These are phyloP conservation scores for Myxocyprinus asiaticus DNA, from an alignment of 2,113 vertebrate species.

Conservation along the genomic window DNA sequence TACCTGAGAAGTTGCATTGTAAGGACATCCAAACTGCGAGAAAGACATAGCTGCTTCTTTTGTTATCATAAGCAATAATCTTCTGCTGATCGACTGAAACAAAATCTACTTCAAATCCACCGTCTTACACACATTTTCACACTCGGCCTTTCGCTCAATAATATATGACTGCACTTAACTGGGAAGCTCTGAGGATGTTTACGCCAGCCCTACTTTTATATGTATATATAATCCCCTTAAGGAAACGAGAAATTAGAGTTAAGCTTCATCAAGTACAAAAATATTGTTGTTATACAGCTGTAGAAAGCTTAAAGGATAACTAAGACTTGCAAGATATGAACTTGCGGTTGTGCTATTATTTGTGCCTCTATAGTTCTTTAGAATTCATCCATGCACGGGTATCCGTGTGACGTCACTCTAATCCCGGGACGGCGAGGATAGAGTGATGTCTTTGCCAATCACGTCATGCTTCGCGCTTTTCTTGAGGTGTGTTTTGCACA, in stretches of 20 bases:
- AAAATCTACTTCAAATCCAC: constrained; percentile 85
- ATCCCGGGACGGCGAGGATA: constrained; percentile 85
- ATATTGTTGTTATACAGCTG: constrained; percentile 77
- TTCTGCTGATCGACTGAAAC: constrained; percentile 86
- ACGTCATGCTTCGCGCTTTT: constrained; percentile 77
- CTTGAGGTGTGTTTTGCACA: constrained; percentile 76
- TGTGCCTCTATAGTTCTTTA: constrained; percentile 90
- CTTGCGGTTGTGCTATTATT: constrained; percentile 88
- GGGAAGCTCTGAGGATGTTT: constrained; percentile 77
- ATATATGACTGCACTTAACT: constrained; percentile 87
- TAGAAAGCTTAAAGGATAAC: constrained; percentile 86
- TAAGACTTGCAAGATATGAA: constrained; percentile 85
- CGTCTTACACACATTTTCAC: constrained; percentile 85
- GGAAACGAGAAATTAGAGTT: constrained; percentile 78
- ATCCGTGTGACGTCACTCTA: constrained; percentile 94
- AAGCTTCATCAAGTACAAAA: constrained; percentile 76
- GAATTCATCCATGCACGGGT: constrained; percentile 88
- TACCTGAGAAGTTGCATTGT: constrained; percentile 95
- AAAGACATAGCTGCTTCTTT: constrained; percentile 94
- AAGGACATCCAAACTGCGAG: constrained; percentile 97
- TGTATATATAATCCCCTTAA: constrained; percentile 80
- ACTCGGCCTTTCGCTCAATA: constrained; percentile 85
- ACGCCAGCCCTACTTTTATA: constrained; percentile 82
- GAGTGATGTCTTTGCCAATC: constrained; percentile 85
- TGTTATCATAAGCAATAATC: constrained; percentile 88